phyloP scores from a whole-genome alignment of 2,888 invertebrate genomes.

The Cerastoderma edule region DNA sequence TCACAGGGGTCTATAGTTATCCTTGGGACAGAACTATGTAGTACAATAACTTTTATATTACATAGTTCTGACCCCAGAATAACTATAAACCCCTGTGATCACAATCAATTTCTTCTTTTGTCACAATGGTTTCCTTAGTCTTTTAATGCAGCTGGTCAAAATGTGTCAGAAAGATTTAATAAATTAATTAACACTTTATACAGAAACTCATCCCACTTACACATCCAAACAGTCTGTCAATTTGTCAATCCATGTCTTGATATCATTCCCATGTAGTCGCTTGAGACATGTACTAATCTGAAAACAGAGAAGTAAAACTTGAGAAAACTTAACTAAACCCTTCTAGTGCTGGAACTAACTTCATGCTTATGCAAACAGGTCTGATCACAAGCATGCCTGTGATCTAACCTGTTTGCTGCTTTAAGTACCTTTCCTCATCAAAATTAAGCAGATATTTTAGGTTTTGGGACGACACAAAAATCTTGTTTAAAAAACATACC shows the following conservation, averaged over 20 bases:
- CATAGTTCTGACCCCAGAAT: background rate
- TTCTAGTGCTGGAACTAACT: too few species aligned
- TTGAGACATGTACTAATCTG: constrained; percentile 36
- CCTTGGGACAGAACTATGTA: too few species aligned
- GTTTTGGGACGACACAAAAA: too few species aligned
- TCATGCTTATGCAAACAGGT: too few species aligned
- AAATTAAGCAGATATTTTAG: too few species aligned
- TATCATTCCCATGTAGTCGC: constrained; percentile 24
- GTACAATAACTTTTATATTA: too few species aligned
- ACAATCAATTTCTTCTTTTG: background rate
- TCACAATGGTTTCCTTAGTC: background rate
- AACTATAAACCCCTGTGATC: background rate
- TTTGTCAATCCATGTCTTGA: constrained; percentile 1
- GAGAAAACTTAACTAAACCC: too few species aligned
- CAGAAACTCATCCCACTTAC: constrained; percentile 31
- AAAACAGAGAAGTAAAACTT: background rate
- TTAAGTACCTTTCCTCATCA: too few species aligned
- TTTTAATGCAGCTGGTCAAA: background rate
- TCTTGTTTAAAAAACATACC: too few species aligned
- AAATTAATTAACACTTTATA: background rate
- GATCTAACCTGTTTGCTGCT: too few species aligned
- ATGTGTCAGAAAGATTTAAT: background rate
- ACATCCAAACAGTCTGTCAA: constrained; percentile 23
- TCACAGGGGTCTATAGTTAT: too few species aligned
- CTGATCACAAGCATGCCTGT: too few species aligned